These are phyloP conservation scores for Trichoplusia ni DNA, from an alignment of 1,140 invertebrate species.

Conservation along the genomic window DNA sequence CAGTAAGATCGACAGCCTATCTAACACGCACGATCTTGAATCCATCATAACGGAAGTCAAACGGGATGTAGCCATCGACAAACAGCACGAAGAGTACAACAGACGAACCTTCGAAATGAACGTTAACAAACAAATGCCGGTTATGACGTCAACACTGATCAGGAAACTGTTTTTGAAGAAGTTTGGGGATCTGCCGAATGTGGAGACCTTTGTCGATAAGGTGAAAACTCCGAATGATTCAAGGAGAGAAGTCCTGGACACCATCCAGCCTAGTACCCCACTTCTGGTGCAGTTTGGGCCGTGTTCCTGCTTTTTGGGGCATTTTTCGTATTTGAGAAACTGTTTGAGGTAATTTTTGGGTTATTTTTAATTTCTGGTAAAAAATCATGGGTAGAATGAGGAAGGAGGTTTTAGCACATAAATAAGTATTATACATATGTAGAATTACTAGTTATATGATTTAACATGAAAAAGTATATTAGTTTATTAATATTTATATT, in stretches of 20 bases:
- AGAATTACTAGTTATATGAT: too few relatives aligned
- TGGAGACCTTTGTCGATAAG: neutral
- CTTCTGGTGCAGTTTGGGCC: slow-evolving; percentile 43
- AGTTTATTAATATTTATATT: too few relatives aligned
- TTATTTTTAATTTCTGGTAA: neutral
- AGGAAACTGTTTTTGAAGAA: slow-evolving; percentile 60
- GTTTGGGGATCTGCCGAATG: slow-evolving; percentile 13
- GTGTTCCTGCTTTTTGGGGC: slow-evolving; percentile 57
- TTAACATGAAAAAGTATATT: too few relatives aligned
- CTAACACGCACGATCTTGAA: slow-evolving; percentile 53
- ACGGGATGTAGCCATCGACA: slow-evolving; percentile 57
- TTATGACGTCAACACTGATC: slow-evolving; percentile 60
- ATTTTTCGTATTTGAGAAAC: slow-evolving; percentile 57
- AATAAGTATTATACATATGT: neutral
- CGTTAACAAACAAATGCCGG: slow-evolving; percentile 65
- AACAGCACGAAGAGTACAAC: slow-evolving; percentile 50
- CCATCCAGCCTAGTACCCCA: slow-evolving; percentile 31
- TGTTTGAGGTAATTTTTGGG: slow-evolving; percentile 53
- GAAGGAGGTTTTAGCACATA: neutral
- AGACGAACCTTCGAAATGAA: slow-evolving; percentile 42
- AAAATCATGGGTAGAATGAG: neutral
- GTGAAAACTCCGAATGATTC: neutral
- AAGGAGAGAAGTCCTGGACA: slow-evolving; percentile 42
- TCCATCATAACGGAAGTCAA: slow-evolving; percentile 64
- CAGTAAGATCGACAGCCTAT: slow-evolving; percentile 50